Base-by-base conservation (phyloP, 1,140 invertebrate species). In the Eulimnadia texana region DNA sequence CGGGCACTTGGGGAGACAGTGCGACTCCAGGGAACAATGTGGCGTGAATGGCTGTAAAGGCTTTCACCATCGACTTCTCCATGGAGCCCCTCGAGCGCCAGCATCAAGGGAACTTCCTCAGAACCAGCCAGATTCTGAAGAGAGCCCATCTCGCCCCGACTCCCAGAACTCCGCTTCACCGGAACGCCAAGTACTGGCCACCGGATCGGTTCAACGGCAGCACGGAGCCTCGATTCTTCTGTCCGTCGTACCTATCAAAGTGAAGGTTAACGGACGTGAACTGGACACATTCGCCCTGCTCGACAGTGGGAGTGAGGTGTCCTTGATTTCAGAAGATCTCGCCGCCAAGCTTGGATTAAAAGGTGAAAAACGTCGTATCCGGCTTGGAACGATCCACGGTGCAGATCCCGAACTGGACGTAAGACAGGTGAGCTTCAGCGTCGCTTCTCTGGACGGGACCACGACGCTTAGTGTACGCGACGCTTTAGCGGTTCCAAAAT, bases 311-410 rank as follows among this genome's bases (percentile, higher is more conserved):
- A 47, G 25, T 47, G 27, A 49, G 16, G 27, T n/a, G 2, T 59
- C 57, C 0, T n/a, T 59, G 27, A 49, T 59, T 22, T 29, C 20
- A n/a, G 27, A 49, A 47, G 47, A 47, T 13, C 3, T 49, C 20
- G 11, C 57, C 19, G 10, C 25, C 16, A 20, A 60, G 24, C 25
- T 52, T 3, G 2, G 1, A 60, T 13, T 25, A 16, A 19, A 19
- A 9, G 33, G 47, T 20, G 10, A 29, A 3, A 47, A 42, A 2
- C 33, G 51, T 25, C 20, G 11, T 9, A 9, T 52, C 16, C 50
- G 50, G 10, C 24, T 61, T 11, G 51, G n/a, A 3, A 54, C 50
- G 1, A 52, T 61, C 50, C 50, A 61, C 22, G 60, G 60, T 2
- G 13, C 16, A 2, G 60, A 61, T n/a, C 60, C 60, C 3, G 42